Percentiles rank a stretch among this genome's conserved stretches.
Evolutionary conservation across 2,113 vertebrate genomes (phyloP).

Genomic region (Empidonax alnorum): DNA sequence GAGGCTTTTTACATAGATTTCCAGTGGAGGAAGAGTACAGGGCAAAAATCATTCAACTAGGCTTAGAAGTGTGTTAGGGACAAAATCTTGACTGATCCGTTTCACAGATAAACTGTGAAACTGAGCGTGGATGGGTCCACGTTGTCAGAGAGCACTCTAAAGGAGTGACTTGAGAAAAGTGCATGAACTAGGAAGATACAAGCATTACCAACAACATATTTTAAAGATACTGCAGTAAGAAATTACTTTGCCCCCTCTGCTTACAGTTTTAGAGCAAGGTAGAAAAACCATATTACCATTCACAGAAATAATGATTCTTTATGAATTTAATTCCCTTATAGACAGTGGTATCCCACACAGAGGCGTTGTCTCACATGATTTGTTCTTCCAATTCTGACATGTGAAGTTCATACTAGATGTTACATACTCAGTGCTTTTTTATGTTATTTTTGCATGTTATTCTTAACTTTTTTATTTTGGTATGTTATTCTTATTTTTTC

Average conservation of each 20-base stretch:
- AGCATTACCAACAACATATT: background rate
- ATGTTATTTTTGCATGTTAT: background rate
- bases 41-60: background rate
- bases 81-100: background rate
- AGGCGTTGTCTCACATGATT: background rate
- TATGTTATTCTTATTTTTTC: background rate
- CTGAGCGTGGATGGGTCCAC: background rate
- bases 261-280: background rate
- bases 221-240: background rate
- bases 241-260: background rate
- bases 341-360: background rate
- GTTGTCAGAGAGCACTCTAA: background rate
- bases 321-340: background rate
- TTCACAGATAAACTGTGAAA: background rate
- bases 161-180: background rate
- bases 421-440: background rate
- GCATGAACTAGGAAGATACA: background rate
- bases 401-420: background rate
- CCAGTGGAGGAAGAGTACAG: background rate
- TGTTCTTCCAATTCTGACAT: background rate
- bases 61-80: background rate
- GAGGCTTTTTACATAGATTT: background rate
- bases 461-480: background rate
- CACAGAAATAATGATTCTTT: background rate
- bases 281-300: background rate